Evolutionary conservation across 2,888 invertebrate species (phyloP).

Genomic region (Ichneumon xanthorius): DNA sequence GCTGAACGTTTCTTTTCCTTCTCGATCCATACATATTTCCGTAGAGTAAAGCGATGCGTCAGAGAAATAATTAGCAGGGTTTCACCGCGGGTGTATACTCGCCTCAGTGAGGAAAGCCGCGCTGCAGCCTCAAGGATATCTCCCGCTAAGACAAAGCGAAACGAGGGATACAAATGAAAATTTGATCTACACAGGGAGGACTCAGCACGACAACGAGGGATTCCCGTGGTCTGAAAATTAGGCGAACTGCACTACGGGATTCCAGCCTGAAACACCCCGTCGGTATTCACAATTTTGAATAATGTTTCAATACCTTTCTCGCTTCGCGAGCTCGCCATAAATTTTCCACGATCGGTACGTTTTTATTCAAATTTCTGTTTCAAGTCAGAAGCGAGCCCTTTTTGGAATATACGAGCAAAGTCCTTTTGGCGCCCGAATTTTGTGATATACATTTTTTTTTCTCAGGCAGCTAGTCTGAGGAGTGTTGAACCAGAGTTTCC

Average conservation of each 20-base stretch:
- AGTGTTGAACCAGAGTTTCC: conserved; percentile 22
- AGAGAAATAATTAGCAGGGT: conserved; percentile 64
- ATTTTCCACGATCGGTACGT: conserved; percentile 42
- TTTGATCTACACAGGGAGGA: not conserved
- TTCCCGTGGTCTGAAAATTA: conserved; percentile 58
- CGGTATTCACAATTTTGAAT: conserved; percentile 51
- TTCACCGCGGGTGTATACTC: conserved; percentile 55
- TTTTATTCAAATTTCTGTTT: conserved; percentile 62
- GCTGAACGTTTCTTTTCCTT: not conserved
- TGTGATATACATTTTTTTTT: conserved; percentile 20
- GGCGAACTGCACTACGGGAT: conserved; percentile 58
- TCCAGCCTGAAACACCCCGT: conserved; percentile 25
- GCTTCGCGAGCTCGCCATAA: conserved; percentile 43
- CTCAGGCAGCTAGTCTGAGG: conserved; percentile 6
- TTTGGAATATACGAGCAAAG: not conserved
- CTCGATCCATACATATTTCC: conserved; percentile 40
- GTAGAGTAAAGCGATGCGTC: conserved; percentile 36
- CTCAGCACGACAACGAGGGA: conserved; percentile 40
- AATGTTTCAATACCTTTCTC: conserved; percentile 56
- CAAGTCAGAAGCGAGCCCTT: conserved; percentile 6
- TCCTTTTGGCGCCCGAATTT: conserved; percentile 4
- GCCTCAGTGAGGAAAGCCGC: conserved; percentile 18
- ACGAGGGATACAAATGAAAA: conserved; percentile 30
- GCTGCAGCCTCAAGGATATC: conserved; percentile 26
- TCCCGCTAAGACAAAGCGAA: conserved; percentile 52